These are phyloP conservation scores for Folsomia candida DNA, from an alignment of 2,888 invertebrate genomes.

Conservation along the genomic window DNA sequence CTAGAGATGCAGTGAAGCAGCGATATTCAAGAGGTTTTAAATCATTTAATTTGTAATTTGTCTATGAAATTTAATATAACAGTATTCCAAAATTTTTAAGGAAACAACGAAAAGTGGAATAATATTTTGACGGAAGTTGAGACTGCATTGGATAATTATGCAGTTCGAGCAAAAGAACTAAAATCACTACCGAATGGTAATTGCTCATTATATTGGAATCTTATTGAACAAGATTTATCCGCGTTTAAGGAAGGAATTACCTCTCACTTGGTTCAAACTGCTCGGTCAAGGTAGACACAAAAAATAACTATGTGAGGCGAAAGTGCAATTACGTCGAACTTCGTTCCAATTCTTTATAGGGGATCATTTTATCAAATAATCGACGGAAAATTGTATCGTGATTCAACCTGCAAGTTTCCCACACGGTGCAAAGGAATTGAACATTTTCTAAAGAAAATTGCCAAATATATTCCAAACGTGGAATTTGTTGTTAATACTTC, in stretches of 20 bases:
- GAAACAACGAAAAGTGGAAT: neutral
- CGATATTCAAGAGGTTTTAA: constrained; percentile 3
- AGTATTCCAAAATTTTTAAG: neutral
- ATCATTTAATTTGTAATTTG: constrained; percentile 38
- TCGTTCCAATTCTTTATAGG: no score
- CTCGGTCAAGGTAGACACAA: constrained; percentile 55
- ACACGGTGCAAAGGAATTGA: constrained; percentile 87
- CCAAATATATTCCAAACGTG: constrained; percentile 69
- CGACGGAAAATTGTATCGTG: constrained; percentile 73
- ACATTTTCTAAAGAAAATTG: constrained; percentile 72
- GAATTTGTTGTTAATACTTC: constrained; percentile 85
- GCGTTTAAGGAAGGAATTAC: constrained; percentile 71
- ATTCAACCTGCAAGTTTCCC: constrained; percentile 85
- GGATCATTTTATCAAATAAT: constrained; percentile 82
- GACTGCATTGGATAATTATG: constrained; percentile 45
- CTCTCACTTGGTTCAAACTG: constrained; percentile 63
- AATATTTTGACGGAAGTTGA: constrained; percentile 39
- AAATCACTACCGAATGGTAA: neutral
- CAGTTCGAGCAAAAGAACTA: constrained; percentile 51
- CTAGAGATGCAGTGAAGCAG: neutral
- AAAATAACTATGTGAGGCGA: constrained; percentile 4
- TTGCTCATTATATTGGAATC: constrained; percentile 56
- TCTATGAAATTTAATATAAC: neutral
- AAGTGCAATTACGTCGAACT: constrained; percentile 18
- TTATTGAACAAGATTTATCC: constrained; percentile 68